Evolutionary conservation across 2,888 invertebrate species (phyloP).

Genomic region (Campopleginae sp.): DNA sequence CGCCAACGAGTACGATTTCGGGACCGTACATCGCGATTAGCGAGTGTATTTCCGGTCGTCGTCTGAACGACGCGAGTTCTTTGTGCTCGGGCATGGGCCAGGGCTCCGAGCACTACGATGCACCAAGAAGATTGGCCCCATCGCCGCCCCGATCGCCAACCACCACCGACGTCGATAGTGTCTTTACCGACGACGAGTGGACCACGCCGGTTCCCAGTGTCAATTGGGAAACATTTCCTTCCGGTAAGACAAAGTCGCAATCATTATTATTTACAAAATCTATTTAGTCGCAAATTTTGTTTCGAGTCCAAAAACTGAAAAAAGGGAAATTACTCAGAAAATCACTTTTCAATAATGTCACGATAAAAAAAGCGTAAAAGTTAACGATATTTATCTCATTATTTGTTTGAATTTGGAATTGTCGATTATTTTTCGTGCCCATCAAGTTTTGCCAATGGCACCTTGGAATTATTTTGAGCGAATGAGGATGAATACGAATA

Average conservation of each 20-base stretch:
- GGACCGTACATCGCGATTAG: slow-evolving; percentile 97
- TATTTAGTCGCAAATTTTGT: not conserved
- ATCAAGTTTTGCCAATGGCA: too few species aligned
- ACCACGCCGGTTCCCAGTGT: slow-evolving; percentile 85
- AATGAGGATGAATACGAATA: not conserved
- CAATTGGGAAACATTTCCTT: slow-evolving; percentile 85
- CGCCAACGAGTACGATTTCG: slow-evolving; percentile 87
- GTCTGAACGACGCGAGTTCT: slow-evolving; percentile 83
- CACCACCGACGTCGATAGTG: slow-evolving; percentile 88
- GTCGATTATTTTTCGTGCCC: too few species aligned
- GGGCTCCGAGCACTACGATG: slow-evolving; percentile 80
- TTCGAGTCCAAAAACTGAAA: too few species aligned
- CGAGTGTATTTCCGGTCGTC: slow-evolving; percentile 94
- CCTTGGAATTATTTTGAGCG: not conserved
- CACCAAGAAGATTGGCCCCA: slow-evolving; percentile 78
- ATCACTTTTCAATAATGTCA: too few species aligned
- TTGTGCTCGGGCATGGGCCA: slow-evolving; percentile 78
- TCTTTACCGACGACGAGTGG: slow-evolving; percentile 90
- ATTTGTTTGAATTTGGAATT: too few species aligned
- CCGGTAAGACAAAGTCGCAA: slow-evolving; percentile 70
- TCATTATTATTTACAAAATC: not conserved
- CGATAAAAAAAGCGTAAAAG: too few species aligned
- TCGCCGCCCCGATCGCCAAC: slow-evolving; percentile 86
- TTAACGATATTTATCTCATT: too few species aligned
- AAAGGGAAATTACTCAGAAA: too few species aligned